Evolutionary conservation across 2,797 vertebrate genomes (phyloP).

Genomic region (Sciurus vulgaris): DNA sequence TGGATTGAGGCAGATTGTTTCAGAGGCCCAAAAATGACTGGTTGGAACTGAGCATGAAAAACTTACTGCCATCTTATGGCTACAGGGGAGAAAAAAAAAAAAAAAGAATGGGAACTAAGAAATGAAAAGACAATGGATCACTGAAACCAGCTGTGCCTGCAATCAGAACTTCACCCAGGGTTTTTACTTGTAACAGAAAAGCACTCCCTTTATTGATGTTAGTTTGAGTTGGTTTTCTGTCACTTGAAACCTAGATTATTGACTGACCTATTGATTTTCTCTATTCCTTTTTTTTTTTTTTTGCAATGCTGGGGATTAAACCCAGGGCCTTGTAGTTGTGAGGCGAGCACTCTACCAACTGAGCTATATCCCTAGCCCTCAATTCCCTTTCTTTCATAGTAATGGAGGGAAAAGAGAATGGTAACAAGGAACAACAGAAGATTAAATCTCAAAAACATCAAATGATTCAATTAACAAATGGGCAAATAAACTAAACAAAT

Average conservation of each 20-base stretch:
- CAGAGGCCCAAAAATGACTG: neutral
- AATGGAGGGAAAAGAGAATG: neutral
- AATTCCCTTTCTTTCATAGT: neutral
- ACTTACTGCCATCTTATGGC: neutral
- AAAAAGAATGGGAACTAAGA: neutral
- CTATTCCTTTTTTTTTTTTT: no score
- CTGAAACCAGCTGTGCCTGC: neutral
- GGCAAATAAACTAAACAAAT: no score
- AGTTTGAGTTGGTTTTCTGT: neutral
- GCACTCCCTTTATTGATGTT: neutral
- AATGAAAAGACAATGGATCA: neutral
- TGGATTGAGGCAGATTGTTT: neutral
- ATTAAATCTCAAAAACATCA: no score
- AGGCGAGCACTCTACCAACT: no score
- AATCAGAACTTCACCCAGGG: neutral
- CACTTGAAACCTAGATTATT: neutral
- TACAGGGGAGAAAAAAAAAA: neutral
- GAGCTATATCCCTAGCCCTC: neutral
- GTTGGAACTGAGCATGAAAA: neutral
- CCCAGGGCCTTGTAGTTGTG: no score
- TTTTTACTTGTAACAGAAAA: neutral
- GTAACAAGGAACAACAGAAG: neutral
- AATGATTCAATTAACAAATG: no score
- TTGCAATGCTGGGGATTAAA: no score
- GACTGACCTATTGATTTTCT: neutral